phyloP scores from a whole-genome alignment of 2,888 invertebrate genomes.

The Drosophila bunnanda region DNA sequence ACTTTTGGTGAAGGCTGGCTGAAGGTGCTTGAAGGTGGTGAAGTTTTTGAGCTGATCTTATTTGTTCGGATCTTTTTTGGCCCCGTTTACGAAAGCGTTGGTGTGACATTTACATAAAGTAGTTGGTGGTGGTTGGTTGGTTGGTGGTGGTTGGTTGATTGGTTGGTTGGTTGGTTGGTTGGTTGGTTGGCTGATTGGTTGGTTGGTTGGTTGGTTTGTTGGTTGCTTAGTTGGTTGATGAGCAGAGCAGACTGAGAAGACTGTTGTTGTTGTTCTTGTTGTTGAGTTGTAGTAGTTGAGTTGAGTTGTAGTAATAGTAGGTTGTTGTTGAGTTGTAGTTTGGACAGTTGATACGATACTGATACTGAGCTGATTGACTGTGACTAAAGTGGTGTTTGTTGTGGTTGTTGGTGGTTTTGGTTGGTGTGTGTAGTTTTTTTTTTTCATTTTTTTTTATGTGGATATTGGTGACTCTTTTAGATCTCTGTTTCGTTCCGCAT shows the following conservation, averaged over 20 bases:
- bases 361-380: constrained; percentile 43
- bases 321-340: constrained; percentile 27
- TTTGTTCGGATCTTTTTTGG: constrained; percentile 42
- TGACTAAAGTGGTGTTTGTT: constrained; percentile 44
- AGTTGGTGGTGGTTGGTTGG: constrained; percentile 46
- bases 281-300: constrained; percentile 39
- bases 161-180: constrained; percentile 26
- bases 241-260: constrained; percentile 67
- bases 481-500: constrained; percentile 41
- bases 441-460: constrained; percentile 20
- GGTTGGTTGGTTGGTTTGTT: constrained; percentile 39
- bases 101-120: constrained; percentile 49
- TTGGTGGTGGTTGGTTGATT: constrained; percentile 22
- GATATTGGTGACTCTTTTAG: constrained; percentile 48
- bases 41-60: constrained; percentile 39
- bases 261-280: constrained; percentile 45
- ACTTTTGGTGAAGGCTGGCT: constrained; percentile 24
- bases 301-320: constrained; percentile 16
- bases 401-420: constrained; percentile 52
- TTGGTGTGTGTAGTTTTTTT: constrained; percentile 51
- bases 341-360: constrained; percentile 46
- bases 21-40: constrained; percentile 46
- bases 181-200: constrained; percentile 25
- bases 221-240: constrained; percentile 53
- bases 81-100: constrained; percentile 50